These are phyloP conservation scores for Eptesicus fuscus DNA, from an alignment of 2,113 vertebrate species.

Conservation along the genomic window DNA sequence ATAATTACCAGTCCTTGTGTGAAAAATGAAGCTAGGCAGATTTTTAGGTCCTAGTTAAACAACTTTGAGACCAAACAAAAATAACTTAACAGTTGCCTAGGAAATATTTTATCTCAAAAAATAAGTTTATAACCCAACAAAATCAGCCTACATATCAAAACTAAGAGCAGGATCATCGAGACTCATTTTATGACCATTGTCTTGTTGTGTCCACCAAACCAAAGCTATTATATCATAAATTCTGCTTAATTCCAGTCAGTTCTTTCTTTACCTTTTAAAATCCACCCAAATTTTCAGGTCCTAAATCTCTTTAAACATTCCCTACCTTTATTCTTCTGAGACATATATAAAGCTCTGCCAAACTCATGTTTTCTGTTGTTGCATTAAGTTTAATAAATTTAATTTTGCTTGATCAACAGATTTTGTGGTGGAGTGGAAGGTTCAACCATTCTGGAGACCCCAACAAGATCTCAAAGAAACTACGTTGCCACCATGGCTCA, in stretches of 20 bases:
- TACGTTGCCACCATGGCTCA: background rate
- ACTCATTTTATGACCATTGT: background rate
- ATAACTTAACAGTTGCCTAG: background rate
- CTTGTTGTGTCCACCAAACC: background rate
- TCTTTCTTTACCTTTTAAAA: background rate
- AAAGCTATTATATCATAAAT: background rate
- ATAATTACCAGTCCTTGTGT: background rate
- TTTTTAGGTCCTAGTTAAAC: background rate
- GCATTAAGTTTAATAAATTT: background rate
- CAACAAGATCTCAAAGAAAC: background rate
- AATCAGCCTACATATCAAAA: background rate
- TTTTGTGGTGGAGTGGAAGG: background rate
- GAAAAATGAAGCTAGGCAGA: background rate
- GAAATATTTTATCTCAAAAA: background rate
- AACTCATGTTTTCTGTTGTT: background rate
- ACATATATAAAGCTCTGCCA: background rate
- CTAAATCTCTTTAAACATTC: background rate
- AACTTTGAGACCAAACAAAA: constrained; percentile 18
- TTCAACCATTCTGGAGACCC: background rate
- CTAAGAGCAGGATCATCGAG: background rate
- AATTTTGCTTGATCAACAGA: background rate
- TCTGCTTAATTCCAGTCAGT: background rate
- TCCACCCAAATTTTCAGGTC: background rate
- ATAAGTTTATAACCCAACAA: background rate
- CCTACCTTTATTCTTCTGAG: background rate